A percentile compares a stretch with the other conserved stretches of the same genome.
These are phyloP conservation scores for Tetanocera ferruginea DNA, from an alignment of 2,888 invertebrate species.

Conservation along the genomic window DNA sequence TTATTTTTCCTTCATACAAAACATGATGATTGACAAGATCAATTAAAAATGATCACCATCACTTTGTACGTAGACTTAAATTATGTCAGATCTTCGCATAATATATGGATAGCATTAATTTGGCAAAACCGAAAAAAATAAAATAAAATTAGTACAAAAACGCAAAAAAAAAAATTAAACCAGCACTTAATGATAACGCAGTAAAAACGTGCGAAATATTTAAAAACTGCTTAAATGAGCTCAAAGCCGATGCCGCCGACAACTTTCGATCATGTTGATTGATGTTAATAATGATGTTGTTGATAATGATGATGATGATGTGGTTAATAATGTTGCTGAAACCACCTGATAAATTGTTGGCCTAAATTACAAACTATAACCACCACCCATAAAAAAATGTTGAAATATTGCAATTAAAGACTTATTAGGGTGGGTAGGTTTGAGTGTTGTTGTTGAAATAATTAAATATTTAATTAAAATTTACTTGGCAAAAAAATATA, in stretches of 20 bases:
- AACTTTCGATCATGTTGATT: not conserved
- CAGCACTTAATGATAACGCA: not conserved
- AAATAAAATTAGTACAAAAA: not conserved
- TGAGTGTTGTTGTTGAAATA: not conserved
- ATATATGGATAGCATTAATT: slow-evolving; percentile 21
- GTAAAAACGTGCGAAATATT: slow-evolving; percentile 5
- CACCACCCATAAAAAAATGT: too few species aligned
- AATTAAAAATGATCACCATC: slow-evolving; percentile 23
- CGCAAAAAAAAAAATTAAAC: not conserved
- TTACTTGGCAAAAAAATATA: too few species aligned
- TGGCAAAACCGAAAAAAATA: not conserved
- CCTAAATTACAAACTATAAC: not conserved
- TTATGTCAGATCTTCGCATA: slow-evolving; percentile 23
- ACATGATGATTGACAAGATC: slow-evolving; percentile 24
- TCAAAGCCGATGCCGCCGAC: not conserved
- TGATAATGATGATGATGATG: not conserved
- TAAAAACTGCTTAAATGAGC: slow-evolving; percentile 1
- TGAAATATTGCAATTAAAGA: not conserved
- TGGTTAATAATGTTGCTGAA: not conserved
- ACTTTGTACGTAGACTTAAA: slow-evolving; percentile 18
- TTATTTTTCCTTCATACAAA: not conserved
- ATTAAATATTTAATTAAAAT: not conserved
- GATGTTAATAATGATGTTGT: not conserved
- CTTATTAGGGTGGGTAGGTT: not conserved
- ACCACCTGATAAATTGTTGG: slow-evolving; percentile 15